A percentile compares a stretch with the other conserved stretches of the same genome.
phyloP scores from a whole-genome alignment of 1,140 invertebrate species.

The Berghia stephanieae region DNA sequence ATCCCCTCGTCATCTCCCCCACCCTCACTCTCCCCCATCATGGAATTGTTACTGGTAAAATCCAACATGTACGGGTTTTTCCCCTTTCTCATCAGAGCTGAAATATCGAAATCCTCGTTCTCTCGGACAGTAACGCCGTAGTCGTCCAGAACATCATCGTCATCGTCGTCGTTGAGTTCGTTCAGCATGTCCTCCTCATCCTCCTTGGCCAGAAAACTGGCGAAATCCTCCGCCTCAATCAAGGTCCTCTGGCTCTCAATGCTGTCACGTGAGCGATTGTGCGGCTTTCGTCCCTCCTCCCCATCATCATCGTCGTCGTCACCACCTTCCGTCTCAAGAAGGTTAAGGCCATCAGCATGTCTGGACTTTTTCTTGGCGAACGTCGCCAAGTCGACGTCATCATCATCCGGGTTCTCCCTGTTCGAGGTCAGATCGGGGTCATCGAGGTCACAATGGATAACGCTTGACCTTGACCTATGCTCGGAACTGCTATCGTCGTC shows the following conservation, averaged over 20 bases:
- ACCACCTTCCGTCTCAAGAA: background rate
- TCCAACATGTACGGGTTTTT: conserved; percentile 31
- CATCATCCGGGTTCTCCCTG: background rate
- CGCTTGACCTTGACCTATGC: no score
- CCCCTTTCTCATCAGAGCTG: background rate
- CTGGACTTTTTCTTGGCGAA: no score
- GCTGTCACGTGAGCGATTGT: conserved; percentile 30
- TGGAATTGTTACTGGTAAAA: conserved; percentile 9
- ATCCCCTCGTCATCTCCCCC: conserved; percentile 17
- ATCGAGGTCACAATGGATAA: background rate
- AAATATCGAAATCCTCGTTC: conserved; percentile 7
- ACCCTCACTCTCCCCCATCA: conserved; percentile 12
- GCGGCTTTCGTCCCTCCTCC: background rate
- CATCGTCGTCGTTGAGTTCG: conserved; percentile 24
- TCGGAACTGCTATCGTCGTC: background rate
- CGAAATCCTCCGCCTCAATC: conserved; percentile 29
- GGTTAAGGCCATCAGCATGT: no score
- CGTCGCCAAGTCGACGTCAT: no score
- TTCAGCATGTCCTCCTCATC: conserved; percentile 20
- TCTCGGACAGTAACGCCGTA: background rate
- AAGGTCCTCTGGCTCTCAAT: conserved; percentile 25
- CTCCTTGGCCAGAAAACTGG: conserved; percentile 26
- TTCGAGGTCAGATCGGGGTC: background rate
- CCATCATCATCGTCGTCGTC: background rate
- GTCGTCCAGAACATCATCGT: conserved; percentile 22